Base-by-base conservation (phyloP, 64 coral and sea anemone species). In the Cladopsammia gracilis region DNA sequence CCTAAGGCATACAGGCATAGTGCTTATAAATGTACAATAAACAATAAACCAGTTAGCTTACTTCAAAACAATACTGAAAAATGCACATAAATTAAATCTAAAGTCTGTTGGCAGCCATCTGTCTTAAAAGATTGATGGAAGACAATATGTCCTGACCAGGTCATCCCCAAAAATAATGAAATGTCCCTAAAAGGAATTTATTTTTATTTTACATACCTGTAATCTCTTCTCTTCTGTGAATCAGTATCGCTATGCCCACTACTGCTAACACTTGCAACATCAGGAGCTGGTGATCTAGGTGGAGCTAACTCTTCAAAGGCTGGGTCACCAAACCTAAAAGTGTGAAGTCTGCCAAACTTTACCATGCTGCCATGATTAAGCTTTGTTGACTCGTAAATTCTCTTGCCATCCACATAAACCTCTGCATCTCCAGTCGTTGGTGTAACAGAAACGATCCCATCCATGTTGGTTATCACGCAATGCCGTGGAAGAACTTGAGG, bases 391-490 rank as follows among this genome's bases (percentile, higher is more conserved):
- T 98, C 96, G 61, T 94, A 94, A 73, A 98, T 88, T 72, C 96
- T 86, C 44, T 87, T 98, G 20, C 89, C 93, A 64, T 98, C 90
- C 6, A 94, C 88, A 7, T 73, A 83, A 12, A 98, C 89, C 51
- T 94, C 96, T 7, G 96, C 96, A 83, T 98, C 92, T 49, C 92
- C 84, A 10, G 73, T 82, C 52, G 90, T 91, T 16, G 92, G 92
- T 11, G 92, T 94, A 15, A 98, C 85, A 16, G 96, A 94, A 11
- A 98, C 92, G 12, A 89, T 68, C 0, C 96, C 92, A 75, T 98
- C 96, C 89, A 91, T 94, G 43, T 98, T 98, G 6, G 92, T 98
- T 20, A 98, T 84, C 3, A 98, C 96, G 77, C 96, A 98, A 44
- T 98, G 96, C 5, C 96, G 96, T 5, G 88, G 96, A 4, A 98